phyloP scores from a whole-genome alignment of 2,113 vertebrate genomes.

The Muntiacus reevesi region DNA sequence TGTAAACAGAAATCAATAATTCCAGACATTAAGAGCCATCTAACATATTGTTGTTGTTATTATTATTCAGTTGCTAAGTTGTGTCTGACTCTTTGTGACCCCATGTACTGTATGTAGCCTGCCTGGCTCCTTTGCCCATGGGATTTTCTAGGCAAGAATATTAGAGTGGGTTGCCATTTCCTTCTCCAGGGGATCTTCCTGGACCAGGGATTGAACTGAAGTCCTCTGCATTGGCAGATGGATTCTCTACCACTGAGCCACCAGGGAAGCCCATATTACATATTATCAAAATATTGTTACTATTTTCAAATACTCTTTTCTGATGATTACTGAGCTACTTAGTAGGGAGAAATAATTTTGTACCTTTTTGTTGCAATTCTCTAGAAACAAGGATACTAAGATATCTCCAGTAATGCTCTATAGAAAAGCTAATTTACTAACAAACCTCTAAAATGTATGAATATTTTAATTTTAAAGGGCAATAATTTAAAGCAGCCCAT shows the following conservation, averaged over 20 bases:
- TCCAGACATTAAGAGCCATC: background rate
- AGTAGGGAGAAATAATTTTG: background rate
- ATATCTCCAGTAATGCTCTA: background rate
- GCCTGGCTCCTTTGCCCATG: background rate
- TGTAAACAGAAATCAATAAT: background rate
- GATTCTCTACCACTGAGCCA: background rate
- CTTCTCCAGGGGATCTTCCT: background rate
- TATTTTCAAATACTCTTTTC: background rate
- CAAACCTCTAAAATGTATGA: background rate
- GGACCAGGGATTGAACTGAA: background rate
- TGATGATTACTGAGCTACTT: background rate
- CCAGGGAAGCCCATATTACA: background rate
- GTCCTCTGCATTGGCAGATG: background rate
- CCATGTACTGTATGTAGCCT: background rate
- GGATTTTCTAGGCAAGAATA: background rate
- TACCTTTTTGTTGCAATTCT: background rate
- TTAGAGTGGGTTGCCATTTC: background rate
- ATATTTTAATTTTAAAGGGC: conserved; percentile 8
- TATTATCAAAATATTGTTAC: background rate
- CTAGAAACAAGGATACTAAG: background rate
- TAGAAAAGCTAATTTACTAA: background rate
- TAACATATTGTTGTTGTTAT: background rate
- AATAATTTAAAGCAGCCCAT: background rate
- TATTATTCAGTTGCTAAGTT: background rate
- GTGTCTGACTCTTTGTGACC: background rate